Evolutionary conservation across 92 coral and sea anemone genomes (phyloP).

Genomic region (Blastomussa wellsi): DNA sequence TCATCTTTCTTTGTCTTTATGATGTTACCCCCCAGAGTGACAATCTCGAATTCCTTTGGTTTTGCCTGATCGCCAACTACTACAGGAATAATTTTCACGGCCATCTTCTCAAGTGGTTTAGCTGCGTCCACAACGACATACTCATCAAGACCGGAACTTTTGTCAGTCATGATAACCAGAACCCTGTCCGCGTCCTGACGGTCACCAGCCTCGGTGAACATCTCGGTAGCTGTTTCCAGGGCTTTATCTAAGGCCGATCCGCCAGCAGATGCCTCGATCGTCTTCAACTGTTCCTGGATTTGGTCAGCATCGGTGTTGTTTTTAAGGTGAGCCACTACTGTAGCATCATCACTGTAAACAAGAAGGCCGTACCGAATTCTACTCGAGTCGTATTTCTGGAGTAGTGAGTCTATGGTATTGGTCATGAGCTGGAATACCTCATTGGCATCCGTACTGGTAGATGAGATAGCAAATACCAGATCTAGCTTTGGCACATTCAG

Average conservation of each 20-base stretch:
- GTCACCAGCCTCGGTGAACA: constrained; percentile 61
- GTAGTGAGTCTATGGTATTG: constrained; percentile 11
- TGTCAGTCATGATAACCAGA: constrained; percentile 67
- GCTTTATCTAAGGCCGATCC: constrained; percentile 50
- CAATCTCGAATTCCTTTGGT: constrained; percentile 42
- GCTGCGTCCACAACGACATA: constrained; percentile 50
- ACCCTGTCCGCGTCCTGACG: constrained; percentile 57
- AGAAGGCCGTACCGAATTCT: constrained; percentile 30
- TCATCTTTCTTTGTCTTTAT: constrained; percentile 18
- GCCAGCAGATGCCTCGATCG: constrained; percentile 31
- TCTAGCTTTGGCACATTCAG: constrained; percentile 51
- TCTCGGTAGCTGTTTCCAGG: constrained; percentile 37
- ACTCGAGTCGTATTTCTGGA: constrained; percentile 40
- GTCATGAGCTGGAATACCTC: constrained; percentile 44
- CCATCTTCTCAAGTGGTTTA: constrained; percentile 46
- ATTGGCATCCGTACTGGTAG: constrained; percentile 39
- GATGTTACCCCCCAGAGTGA: constrained; percentile 29
- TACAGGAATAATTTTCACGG: constrained; percentile 56
- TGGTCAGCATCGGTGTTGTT: constrained; percentile 40
- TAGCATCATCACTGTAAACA: background rate
- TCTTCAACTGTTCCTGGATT: constrained; percentile 31
- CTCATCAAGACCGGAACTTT: constrained; percentile 42
- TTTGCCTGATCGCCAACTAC: constrained; percentile 56
- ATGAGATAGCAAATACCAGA: constrained; percentile 54
- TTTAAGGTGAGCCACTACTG: constrained; percentile 26